Evolutionary conservation across 2,113 vertebrate genomes (phyloP).

Genomic region (Carettochelys insculpta): DNA sequence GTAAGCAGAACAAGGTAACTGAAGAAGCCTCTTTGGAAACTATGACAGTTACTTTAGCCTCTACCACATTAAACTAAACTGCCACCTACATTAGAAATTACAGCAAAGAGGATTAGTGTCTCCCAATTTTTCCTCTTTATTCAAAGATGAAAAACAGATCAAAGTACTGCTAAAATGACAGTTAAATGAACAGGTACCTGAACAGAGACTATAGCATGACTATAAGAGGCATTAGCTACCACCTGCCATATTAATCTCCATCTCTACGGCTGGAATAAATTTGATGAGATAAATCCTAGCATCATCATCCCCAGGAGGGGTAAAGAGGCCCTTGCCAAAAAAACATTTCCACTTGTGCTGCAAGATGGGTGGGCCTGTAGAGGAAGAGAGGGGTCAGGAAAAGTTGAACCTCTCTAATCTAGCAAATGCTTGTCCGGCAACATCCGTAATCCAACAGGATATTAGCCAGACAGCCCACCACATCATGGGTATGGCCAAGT

Average conservation of each 20-base stretch:
- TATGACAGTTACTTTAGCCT: background rate
- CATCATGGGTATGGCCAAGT: too few relatives aligned
- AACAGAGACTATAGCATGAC: background rate
- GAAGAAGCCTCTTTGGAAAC: background rate
- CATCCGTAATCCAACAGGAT: too few relatives aligned
- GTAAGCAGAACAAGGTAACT: background rate
- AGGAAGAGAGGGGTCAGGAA: background rate
- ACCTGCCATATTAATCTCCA: background rate
- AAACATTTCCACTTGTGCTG: accelerated
- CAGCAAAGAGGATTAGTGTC: background rate
- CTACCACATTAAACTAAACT: background rate
- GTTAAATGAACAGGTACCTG: background rate
- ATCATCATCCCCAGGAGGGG: background rate
- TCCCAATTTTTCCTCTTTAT: background rate
- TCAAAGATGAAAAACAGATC: background rate
- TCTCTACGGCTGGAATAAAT: background rate
- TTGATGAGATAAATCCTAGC: background rate
- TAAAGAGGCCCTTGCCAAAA: background rate
- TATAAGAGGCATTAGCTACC: background rate
- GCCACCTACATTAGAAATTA: background rate
- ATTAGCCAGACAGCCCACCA: too few relatives aligned
- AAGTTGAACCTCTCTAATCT: too few relatives aligned
- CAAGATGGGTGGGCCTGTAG: background rate
- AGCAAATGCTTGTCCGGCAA: too few relatives aligned
- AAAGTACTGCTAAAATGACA: background rate